Conservation (phyloP, 2,113 vertebrate genomes). For the Muntiacus muntjak region DNA sequence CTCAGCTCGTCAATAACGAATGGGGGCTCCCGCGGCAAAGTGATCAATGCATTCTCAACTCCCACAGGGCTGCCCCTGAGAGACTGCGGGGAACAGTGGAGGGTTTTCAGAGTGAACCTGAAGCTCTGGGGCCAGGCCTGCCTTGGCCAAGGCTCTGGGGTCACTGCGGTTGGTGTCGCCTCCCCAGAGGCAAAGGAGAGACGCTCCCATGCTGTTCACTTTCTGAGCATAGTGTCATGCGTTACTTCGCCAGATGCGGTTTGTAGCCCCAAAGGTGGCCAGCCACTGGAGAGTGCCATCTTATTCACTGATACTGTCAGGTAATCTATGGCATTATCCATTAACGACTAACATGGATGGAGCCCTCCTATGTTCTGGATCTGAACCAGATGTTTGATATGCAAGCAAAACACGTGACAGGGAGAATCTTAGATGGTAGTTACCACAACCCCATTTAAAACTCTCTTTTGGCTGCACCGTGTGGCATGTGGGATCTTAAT, state of each 20-base stretch:
- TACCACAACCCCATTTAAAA: not conserved
- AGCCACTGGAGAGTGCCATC: not conserved
- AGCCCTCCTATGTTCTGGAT: not conserved
- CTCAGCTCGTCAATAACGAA: not conserved
- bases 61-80: not conserved
- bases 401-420: not conserved
- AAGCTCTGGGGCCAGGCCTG: not conserved
- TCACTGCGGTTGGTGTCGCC: fast-evolving
- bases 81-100: not conserved
- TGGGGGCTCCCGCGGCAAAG: not conserved
- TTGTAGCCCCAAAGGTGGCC: not conserved
- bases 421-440: not conserved
- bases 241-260: not conserved
- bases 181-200: not conserved
- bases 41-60: not conserved
- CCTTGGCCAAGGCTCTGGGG: fast-evolving
- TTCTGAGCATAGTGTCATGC: not conserved
- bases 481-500: not conserved
- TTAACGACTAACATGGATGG: not conserved
- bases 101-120: not conserved
- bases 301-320: not conserved
- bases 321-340: fast-evolving
- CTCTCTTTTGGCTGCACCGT: not conserved
- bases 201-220: not conserved
- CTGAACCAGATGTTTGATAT: not conserved